Conservation (phyloP, 2,888 invertebrate species). For the Agonopterix subpropinquella region DNA sequence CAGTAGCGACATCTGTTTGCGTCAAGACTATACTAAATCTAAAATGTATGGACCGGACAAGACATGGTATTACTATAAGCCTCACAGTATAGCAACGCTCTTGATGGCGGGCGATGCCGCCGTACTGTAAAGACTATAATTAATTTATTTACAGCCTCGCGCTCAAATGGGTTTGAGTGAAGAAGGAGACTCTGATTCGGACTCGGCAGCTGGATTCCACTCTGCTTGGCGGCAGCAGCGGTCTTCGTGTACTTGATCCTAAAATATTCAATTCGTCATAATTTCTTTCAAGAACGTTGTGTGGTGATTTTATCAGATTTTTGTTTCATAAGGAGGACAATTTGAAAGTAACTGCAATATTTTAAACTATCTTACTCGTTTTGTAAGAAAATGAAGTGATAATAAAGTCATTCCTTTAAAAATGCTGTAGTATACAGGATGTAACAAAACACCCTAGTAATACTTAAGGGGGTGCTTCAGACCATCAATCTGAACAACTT, state of each 20-base stretch:
- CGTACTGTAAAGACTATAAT: no score
- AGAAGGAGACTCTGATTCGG: constrained; percentile 87
- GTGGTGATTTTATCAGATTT: no score
- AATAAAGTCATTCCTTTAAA: neutral
- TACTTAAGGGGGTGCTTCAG: no score
- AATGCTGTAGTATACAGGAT: neutral
- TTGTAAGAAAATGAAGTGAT: neutral
- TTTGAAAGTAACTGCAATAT: neutral
- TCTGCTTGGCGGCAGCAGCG: constrained; percentile 59
- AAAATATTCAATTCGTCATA: neutral
- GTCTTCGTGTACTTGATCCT: constrained; percentile 38
- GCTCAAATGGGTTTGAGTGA: constrained; percentile 50
- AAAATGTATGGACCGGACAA: no score
- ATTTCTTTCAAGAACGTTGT: no score
- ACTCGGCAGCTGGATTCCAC: constrained; percentile 90
- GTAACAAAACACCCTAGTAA: no score
- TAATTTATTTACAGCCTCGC: constrained; percentile 34
- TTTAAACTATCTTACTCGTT: neutral
- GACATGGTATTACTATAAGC: no score
- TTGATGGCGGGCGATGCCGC: no score
- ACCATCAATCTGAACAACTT: no score
- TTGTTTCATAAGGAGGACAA: neutral
- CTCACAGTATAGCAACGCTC: no score
- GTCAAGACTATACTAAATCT: no score
- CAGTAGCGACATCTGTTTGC: no score